phyloP scores from a whole-genome alignment of 2,888 invertebrate genomes.

The Drosophila paranaensis region DNA sequence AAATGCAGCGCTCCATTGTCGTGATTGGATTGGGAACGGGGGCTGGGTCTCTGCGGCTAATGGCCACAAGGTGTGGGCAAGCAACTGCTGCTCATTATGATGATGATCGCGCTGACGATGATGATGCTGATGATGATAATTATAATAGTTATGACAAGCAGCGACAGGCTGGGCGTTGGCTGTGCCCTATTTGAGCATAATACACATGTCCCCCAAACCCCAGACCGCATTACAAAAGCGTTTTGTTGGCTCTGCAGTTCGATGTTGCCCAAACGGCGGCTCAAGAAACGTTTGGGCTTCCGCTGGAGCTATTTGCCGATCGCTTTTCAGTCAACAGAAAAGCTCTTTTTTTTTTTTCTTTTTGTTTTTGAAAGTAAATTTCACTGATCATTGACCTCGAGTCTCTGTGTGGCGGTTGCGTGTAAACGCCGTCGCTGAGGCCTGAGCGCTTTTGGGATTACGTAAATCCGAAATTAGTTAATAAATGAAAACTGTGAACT shows the following conservation, averaged over 20 bases:
- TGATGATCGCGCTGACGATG: slow-evolving; percentile 2
- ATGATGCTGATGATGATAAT: slow-evolving; percentile 36
- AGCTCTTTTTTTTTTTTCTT: slow-evolving; percentile 44
- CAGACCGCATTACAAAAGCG: slow-evolving; percentile 49
- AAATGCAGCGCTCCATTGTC: slow-evolving; percentile 73
- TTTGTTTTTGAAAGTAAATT: slow-evolving; percentile 75
- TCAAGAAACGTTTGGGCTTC: slow-evolving; percentile 56
- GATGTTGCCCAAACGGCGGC: slow-evolving; percentile 51
- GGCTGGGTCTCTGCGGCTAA: slow-evolving; percentile 50
- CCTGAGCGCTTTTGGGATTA: slow-evolving; percentile 62
- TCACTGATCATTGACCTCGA: slow-evolving; percentile 81
- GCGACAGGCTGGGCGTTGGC: slow-evolving; percentile 51
- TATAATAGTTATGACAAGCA: slow-evolving; percentile 47
- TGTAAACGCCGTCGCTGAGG: slow-evolving; percentile 67
- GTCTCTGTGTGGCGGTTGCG: slow-evolving; percentile 62
- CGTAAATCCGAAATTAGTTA: slow-evolving; percentile 80
- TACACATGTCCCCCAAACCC: slow-evolving; percentile 31
- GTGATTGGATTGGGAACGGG: slow-evolving; percentile 35
- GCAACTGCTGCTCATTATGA: slow-evolving; percentile 23
- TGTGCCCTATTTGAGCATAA: slow-evolving; percentile 48
- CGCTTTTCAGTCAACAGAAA: slow-evolving; percentile 64
- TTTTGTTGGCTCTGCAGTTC: slow-evolving; percentile 17
- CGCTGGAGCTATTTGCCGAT: slow-evolving; percentile 40
- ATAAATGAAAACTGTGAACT: slow-evolving; percentile 80
- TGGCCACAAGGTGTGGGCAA: slow-evolving; percentile 64